Percentiles rank a stretch among this genome's conserved stretches.
phyloP scores from a whole-genome alignment of 1,140 invertebrate species.

The Drosophila miranda region DNA sequence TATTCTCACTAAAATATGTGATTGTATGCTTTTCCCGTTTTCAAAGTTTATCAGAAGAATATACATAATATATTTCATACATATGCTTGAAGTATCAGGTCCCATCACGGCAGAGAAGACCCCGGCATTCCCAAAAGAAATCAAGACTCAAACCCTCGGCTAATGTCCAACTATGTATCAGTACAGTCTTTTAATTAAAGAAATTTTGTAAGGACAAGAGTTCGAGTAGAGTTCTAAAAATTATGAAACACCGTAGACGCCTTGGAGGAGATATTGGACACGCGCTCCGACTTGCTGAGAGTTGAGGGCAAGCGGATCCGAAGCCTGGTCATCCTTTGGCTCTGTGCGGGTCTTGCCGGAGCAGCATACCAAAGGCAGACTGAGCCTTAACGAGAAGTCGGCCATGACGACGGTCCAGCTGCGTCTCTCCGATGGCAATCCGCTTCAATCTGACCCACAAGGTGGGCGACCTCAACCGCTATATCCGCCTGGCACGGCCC shows the following conservation, averaged over 20 bases:
- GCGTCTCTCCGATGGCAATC: constrained; percentile 55
- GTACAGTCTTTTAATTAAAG: too few species aligned
- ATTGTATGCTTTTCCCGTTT: too few species aligned
- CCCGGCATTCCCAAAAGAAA: too few species aligned
- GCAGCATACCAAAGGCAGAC: not conserved
- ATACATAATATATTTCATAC: too few species aligned
- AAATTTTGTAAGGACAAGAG: too few species aligned
- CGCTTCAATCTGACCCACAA: constrained; percentile 57
- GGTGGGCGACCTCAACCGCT: constrained; percentile 42
- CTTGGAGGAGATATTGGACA: constrained; percentile 82
- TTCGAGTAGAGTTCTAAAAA: too few species aligned
- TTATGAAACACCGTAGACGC: constrained; percentile 44
- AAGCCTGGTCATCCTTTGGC: constrained; percentile 84
- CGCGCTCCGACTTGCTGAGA: constrained; percentile 83
- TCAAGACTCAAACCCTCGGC: too few species aligned
- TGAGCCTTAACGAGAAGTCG: constrained; percentile 24
- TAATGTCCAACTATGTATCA: too few species aligned
- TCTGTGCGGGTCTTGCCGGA: constrained; percentile 82
- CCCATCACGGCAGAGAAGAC: too few species aligned
- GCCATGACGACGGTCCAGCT: constrained; percentile 49
- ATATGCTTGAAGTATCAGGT: too few species aligned
- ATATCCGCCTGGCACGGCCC: constrained; percentile 45
- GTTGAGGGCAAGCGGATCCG: constrained; percentile 84
- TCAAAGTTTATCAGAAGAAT: too few species aligned
- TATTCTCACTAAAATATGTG: too few species aligned